Evolutionary conservation across 2,888 invertebrate species (phyloP).

Genomic region (Noctua pronuba): DNA sequence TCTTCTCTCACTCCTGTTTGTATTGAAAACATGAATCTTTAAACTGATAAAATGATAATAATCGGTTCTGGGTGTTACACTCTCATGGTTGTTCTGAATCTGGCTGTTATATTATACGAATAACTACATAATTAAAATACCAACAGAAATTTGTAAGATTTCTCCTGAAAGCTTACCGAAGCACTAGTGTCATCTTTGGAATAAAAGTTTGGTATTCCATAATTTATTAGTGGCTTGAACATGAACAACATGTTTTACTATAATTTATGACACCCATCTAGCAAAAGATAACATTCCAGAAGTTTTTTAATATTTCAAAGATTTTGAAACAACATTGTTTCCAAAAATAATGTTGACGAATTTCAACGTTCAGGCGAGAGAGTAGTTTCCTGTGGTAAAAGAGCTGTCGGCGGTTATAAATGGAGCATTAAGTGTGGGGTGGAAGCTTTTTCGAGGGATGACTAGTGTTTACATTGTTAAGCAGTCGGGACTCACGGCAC

Average conservation of each 20-base stretch:
- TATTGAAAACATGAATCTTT: not conserved
- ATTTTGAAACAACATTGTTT: constrained; percentile 44
- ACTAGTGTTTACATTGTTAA: constrained; percentile 56
- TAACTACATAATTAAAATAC: not conserved
- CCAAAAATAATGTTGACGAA: constrained; percentile 49
- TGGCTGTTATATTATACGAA: not conserved
- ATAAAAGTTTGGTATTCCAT: not conserved
- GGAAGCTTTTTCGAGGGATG: constrained; percentile 59
- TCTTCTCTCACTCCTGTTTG: not conserved
- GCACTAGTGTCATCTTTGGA: not conserved
- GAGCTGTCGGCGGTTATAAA: constrained; percentile 57
- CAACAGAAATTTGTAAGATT: not conserved
- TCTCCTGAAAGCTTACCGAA: not conserved
- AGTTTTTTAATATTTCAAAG: constrained; percentile 22
- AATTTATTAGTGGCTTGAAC: constrained; percentile 8
- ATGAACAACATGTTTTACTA: constrained; percentile 3
- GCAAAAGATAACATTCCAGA: constrained; percentile 31
- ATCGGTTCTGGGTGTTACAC: not conserved
- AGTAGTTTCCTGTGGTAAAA: constrained; percentile 54
- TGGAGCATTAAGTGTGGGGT: constrained; percentile 56
- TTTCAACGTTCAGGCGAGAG: constrained; percentile 35
- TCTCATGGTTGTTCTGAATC: not conserved
- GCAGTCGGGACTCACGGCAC: constrained; percentile 20
- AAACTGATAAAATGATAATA: not conserved
- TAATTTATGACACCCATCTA: constrained; percentile 39